Evolutionary conservation across 2,888 invertebrate genomes (phyloP).

Genomic region (Phorcus lineatus): DNA sequence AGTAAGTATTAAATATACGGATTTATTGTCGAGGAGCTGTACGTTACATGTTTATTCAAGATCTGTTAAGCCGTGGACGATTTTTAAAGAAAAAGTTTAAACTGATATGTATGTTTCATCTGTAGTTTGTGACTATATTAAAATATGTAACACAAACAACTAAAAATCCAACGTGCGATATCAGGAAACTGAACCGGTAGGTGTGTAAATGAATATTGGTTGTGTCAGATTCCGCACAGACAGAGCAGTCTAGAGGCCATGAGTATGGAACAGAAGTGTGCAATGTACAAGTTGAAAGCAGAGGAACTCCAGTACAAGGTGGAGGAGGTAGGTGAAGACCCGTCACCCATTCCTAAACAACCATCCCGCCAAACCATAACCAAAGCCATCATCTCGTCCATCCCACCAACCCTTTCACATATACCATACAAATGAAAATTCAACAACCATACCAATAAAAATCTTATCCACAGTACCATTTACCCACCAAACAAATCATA

Average conservation of each 20-base stretch:
- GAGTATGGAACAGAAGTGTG: constrained; percentile 53
- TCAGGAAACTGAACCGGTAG: background rate
- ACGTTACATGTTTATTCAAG: no score
- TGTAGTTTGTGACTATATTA: no score
- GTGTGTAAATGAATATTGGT: constrained; percentile 11
- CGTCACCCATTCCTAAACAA: background rate
- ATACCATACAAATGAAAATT: no score
- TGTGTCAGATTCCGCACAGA: constrained; percentile 2
- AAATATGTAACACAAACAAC: no score
- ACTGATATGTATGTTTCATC: no score
- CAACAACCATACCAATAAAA: no score
- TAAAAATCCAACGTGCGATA: background rate
- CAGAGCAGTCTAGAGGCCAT: constrained; percentile 41
- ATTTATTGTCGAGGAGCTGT: no score
- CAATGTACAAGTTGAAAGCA: constrained; percentile 56
- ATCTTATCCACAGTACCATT: no score
- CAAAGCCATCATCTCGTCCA: background rate
- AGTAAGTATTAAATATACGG: background rate
- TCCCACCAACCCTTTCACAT: background rate
- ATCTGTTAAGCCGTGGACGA: no score
- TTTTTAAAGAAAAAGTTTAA: no score
- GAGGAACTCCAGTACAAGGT: constrained; percentile 63
- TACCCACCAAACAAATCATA: no score
- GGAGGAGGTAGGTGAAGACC: constrained; percentile 57
- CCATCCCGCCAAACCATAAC: background rate